A percentile compares a stretch with the other conserved stretches of the same genome.
phyloP scores from a whole-genome alignment of 2,888 invertebrate genomes.

The Linnaemya tessellans region DNA sequence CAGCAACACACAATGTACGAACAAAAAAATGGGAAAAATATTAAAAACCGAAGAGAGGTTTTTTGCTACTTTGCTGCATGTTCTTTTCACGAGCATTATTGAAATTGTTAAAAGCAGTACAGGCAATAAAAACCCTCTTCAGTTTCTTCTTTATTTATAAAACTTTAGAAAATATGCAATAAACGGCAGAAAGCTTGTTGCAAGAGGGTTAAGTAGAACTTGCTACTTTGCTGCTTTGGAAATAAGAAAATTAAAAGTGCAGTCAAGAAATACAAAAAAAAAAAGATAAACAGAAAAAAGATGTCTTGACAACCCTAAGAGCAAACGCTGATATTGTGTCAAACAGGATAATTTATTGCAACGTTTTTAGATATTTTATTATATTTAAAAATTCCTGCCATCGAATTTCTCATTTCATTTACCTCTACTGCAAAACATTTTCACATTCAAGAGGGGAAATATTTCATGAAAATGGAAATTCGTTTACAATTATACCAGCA shows the following conservation, averaged over 20 bases:
- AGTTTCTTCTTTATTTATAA: neutral
- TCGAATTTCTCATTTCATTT: neutral
- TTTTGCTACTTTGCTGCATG: slow-evolving; percentile 6
- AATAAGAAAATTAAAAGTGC: neutral
- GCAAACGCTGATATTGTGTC: neutral
- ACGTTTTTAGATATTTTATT: neutral
- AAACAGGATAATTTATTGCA: neutral
- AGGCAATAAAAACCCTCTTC: neutral
- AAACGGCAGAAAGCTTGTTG: neutral
- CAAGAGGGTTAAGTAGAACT: slow-evolving; percentile 11
- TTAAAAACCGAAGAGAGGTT: slow-evolving; percentile 3
- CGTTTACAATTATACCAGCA: too few species aligned
- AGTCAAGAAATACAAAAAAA: neutral
- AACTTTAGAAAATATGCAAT: neutral
- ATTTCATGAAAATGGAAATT: too few species aligned
- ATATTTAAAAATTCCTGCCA: neutral
- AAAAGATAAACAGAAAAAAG: neutral
- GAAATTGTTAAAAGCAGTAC: neutral
- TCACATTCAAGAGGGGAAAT: too few species aligned
- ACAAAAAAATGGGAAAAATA: neutral
- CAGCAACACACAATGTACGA: slow-evolving; percentile 14
- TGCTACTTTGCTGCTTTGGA: neutral
- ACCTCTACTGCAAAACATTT: too few species aligned
- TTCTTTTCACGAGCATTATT: neutral
- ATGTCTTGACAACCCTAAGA: neutral